These are phyloP conservation scores for Pungitius pungitius DNA, from an alignment of 2,113 vertebrate genomes.

Conservation along the genomic window DNA sequence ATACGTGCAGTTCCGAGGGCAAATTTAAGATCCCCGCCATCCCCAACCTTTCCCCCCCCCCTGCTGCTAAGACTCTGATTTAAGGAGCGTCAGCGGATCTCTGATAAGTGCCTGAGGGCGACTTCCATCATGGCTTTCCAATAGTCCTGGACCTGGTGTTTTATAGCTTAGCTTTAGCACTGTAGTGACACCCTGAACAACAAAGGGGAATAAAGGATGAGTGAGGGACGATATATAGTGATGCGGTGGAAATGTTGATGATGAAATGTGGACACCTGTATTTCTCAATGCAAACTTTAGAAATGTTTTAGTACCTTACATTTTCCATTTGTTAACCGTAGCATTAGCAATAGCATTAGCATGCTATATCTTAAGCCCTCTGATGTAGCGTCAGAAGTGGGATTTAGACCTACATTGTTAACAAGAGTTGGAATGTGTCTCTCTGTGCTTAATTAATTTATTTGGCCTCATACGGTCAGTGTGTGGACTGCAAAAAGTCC, in stretches of 20 bases:
- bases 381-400: background rate
- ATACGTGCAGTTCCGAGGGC: constrained; percentile 31
- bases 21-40: constrained; percentile 25
- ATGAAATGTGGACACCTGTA: no score
- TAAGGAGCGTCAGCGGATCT: constrained; percentile 34
- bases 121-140: constrained; percentile 23
- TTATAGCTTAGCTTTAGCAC: constrained; percentile 1
- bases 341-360: background rate
- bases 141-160: background rate
- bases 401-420: background rate
- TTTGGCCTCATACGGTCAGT: no score
- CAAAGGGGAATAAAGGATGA: background rate
- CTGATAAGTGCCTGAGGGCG: constrained; percentile 33
- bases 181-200: background rate
- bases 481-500: no score
- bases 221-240: constrained; percentile 3
- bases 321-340: no score
- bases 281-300: no score
- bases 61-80: constrained; percentile 39
- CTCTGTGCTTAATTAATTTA: no score
- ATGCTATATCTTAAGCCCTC: background rate
- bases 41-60: no score
- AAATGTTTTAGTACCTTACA: no score
- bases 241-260: background rate
- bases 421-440: background rate